Percentiles rank a stretch among this genome's conserved stretches.
Conservation (phyloP, 1,140 invertebrate genomes). For the Olivierus martensii region DNA sequence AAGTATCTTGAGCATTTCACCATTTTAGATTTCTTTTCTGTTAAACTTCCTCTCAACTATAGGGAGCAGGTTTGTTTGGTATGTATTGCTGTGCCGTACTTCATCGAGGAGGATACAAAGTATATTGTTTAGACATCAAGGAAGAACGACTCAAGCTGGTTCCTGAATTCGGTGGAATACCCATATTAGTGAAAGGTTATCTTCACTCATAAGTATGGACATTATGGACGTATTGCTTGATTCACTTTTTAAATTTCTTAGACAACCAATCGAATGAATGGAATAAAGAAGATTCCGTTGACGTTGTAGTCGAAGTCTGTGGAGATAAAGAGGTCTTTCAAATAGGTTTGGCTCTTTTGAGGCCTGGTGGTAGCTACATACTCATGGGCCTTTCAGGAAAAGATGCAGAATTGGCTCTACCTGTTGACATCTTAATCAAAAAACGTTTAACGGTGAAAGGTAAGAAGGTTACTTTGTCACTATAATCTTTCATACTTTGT, state of each 20-base stretch:
- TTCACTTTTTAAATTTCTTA: neutral
- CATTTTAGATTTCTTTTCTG: no score
- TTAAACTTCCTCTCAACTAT: neutral
- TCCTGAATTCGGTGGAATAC: conserved; percentile 13
- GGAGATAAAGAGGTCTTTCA: conserved; percentile 7
- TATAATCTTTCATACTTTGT: neutral
- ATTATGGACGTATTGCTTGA: neutral
- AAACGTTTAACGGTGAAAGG: conserved; percentile 12
- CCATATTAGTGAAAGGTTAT: conserved; percentile 5
- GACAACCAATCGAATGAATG: neutral
- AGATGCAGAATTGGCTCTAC: conserved; percentile 5
- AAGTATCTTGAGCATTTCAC: neutral
- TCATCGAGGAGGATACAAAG: conserved; percentile 10
- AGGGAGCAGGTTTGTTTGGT: conserved; percentile 14
- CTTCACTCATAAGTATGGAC: neutral
- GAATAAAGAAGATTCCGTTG: conserved; percentile 5
- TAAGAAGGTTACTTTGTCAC: neutral
- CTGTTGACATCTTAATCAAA: conserved; percentile 6
- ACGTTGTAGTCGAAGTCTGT: conserved; percentile 14
- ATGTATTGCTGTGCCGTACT: conserved; percentile 12
- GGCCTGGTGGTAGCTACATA: conserved; percentile 29
- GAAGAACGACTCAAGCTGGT: conserved; percentile 11
- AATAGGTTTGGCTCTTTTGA: conserved; percentile 3
- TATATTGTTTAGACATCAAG: conserved; percentile 8
- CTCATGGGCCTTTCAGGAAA: conserved; percentile 30